phyloP scores from a whole-genome alignment of 2,797 vertebrate genomes.

The Etheostoma nigrum region DNA sequence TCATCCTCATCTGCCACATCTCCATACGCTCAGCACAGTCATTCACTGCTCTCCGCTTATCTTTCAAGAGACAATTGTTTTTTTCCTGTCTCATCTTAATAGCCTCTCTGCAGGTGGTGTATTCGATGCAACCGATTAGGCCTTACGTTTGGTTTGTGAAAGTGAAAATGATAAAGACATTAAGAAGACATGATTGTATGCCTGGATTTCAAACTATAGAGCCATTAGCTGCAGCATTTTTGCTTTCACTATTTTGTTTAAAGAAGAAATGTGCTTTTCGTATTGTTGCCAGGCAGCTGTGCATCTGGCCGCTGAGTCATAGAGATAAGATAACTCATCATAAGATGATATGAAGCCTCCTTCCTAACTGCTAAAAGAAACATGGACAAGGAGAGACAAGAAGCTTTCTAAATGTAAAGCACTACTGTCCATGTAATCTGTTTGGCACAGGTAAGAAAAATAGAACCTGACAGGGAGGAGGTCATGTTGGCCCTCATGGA shows the following conservation, averaged over 20 bases:
- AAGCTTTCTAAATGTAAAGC: constrained; percentile 53
- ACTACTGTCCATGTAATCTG: constrained; percentile 7
- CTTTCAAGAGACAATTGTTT: constrained; percentile 41
- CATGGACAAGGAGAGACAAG: constrained; percentile 18
- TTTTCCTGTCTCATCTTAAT: constrained; percentile 42
- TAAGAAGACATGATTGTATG: constrained; percentile 36
- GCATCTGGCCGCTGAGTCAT: constrained; percentile 50
- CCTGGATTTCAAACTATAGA: neutral
- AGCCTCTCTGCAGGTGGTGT: constrained; percentile 50
- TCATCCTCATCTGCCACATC: constrained; percentile 47
- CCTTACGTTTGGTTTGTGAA: constrained; percentile 37
- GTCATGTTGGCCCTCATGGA: neutral
- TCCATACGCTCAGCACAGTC: constrained; percentile 34
- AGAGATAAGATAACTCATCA: constrained; percentile 52
- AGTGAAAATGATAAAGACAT: constrained; percentile 40
- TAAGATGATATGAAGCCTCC: too few species aligned
- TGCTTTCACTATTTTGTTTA: constrained; percentile 30
- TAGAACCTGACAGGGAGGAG: constrained; percentile 12
- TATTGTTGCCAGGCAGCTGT: constrained; percentile 39
- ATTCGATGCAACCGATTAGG: constrained; percentile 63
- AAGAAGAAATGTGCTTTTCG: constrained; percentile 24
- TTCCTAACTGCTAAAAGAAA: constrained; percentile 6
- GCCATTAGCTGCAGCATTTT: constrained; percentile 7
- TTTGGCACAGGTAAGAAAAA: constrained; percentile 10
- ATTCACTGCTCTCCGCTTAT: constrained; percentile 52